Evolutionary conservation across 2,888 invertebrate species (phyloP), one percentile per base, ranked within the genome.

Genomic region (Sarcophaga variegata): DNA sequence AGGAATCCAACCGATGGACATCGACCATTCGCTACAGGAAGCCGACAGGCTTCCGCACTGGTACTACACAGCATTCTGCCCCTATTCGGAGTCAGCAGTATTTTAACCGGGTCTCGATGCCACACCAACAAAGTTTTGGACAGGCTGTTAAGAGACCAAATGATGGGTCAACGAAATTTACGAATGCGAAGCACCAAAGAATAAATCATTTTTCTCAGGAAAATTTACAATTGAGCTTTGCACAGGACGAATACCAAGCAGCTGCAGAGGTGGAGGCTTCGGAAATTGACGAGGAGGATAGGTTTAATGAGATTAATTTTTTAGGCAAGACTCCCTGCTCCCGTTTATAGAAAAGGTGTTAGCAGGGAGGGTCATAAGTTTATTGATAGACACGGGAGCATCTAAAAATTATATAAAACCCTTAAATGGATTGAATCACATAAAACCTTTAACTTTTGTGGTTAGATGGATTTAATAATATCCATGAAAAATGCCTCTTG

Each of bases 361-460:
- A 60, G 60, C 60, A 60, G 60, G 60, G 60, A 60, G 60, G 5
- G 20, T 20, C 20, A 60, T 60, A 60, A 60, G 20, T 5, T 60
- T 60, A 20, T 20, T 60, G 20, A 60, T 20, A 60, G 60, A 60
- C 20, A 60, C 60, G 37, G 88, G 84, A 14, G 84, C 88, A 17
- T 86, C 82, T 37, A 83, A 86, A 86, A 88, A 80, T 78, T 88
- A 87, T 27, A 86, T 87, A 5, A 88, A 78, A 66, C 85, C 82
- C 37, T 85, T 49, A 27, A 72, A 71, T 22, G 75, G 72, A 45
- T 72, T 87, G 60, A 79, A 67, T 47, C 47, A 49, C 69, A 59
- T 82, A 10, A 17, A 74, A 25, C 64, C 83, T 10, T 82, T 84
- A 60, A 62, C 72, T 12, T 86, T 86, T 47, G 20, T 74, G 20